Base-by-base conservation (phyloP, 2,888 invertebrate species). In the Erebia aethiops region DNA sequence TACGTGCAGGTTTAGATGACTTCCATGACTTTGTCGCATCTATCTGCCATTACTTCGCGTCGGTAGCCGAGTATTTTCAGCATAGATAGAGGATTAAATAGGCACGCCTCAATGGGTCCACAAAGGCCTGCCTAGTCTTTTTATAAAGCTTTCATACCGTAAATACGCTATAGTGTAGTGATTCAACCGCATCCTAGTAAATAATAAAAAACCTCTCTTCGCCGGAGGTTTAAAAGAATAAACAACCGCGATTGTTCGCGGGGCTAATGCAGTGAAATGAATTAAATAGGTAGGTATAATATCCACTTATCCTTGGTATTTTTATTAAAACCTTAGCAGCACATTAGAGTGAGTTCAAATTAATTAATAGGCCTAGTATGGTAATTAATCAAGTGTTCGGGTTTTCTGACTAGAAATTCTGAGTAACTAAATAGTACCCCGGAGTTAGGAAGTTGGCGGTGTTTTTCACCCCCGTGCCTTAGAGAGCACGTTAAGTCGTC, bases 111-210 rank as follows among this genome's bases (percentile, higher is more conserved):
- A 84, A 82, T 86, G 87, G 85, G 77, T 82, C 74, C 82, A 87
- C 87, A 89, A 89, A 90, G 89, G 87, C 82, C 76, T 76, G 85
- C 82, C 76, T 76, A 77, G 79, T 80, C 83, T 84, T 86, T 88
- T 89, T 86, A 87, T 85, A 86, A 83, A 85, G 82, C 83, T 80
- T 80, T 80, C 78, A 82, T 73, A 79, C 78, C 74, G 73, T 78
- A 74, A 61, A 75, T 74, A 74, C 76, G 76, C 76, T 79, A 84
- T 82, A 82, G 81, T 83, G 80, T 79, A 82, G 82, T 84, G 81
- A 84, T 82, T 84, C 82, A 83, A 81, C 82, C 84, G 80, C 81
- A 79, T 69, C 71, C 72, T 73, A 69, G 70, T 75, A 77, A 75
- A 79, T 77, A 78, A 78, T 80, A 81, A 77, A 77, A 77, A 81